A percentile compares a stretch with the other conserved stretches of the same genome.
These are phyloP conservation scores for Tilapia sparmanii DNA, from an alignment of 2,113 vertebrate genomes.

Conservation along the genomic window DNA sequence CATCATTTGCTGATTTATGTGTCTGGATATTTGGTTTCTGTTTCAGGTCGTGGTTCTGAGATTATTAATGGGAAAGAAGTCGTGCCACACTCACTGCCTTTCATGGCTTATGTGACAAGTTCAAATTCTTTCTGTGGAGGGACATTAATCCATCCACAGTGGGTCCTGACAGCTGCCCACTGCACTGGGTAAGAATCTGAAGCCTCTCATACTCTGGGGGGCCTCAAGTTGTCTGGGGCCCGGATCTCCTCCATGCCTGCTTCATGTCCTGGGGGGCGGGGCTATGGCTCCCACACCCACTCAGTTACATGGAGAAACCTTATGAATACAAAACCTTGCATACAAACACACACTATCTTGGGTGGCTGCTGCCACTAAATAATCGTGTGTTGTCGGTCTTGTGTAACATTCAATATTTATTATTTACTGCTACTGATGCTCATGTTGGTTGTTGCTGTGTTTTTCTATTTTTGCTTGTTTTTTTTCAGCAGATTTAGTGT, in stretches of 20 bases:
- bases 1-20: neutral
- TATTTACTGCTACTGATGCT: neutral
- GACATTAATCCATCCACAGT: neutral
- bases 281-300: neutral
- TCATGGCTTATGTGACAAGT: rapidly evolving
- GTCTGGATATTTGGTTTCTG: neutral
- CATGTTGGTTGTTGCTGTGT: neutral
- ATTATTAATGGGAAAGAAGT: neutral
- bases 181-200: neutral
- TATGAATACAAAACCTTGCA: neutral
- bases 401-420: neutral
- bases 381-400: rapidly evolving
- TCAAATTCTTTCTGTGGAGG: rapidly evolving
- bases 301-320: neutral
- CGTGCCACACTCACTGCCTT: neutral
- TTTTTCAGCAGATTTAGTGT: neutral
- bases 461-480: neutral
- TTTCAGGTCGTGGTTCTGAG: neutral
- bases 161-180: neutral
- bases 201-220: rapidly evolving
- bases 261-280: neutral
- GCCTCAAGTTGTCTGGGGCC: neutral
- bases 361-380: neutral
- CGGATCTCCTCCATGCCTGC: rapidly evolving
- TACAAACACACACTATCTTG: neutral